Conservation (phyloP, 2,888 invertebrate genomes). For the Xylota sylvarum region DNA sequence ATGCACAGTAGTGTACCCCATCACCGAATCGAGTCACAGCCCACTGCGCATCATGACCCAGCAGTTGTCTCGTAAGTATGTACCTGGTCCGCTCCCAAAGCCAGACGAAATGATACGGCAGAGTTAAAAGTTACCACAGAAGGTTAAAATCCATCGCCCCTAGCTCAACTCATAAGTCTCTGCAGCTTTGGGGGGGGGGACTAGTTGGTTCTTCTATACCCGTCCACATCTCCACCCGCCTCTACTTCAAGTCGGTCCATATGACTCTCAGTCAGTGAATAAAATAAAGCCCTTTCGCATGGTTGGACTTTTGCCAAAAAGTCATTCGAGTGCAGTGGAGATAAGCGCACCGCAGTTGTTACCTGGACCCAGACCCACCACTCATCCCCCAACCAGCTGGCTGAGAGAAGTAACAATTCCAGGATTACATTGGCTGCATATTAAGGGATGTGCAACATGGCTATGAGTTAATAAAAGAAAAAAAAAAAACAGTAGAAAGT, state of each 20-base stretch:
- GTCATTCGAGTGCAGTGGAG: slow-evolving; percentile 69
- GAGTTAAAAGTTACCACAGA: slow-evolving; percentile 53
- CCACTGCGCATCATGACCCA: slow-evolving; percentile 23
- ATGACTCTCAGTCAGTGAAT: slow-evolving; percentile 34
- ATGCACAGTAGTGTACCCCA: slow-evolving; percentile 4
- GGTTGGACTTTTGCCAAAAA: slow-evolving; percentile 71
- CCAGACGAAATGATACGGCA: slow-evolving; percentile 21
- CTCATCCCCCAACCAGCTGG: slow-evolving; percentile 26
- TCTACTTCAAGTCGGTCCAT: slow-evolving; percentile 17
- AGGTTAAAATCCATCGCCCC: slow-evolving; percentile 47
- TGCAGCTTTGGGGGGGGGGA: not conserved
- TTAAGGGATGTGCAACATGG: slow-evolving; percentile 67
- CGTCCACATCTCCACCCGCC: not conserved
- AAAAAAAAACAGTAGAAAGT: slow-evolving; percentile 16
- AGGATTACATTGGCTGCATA: slow-evolving; percentile 72
- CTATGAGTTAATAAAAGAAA: slow-evolving; percentile 50
- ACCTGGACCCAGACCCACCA: slow-evolving; percentile 40
- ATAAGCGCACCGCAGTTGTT: slow-evolving; percentile 58
- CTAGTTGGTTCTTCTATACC: slow-evolving; percentile 1
- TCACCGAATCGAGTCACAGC: slow-evolving; percentile 2
- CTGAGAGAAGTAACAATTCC: slow-evolving; percentile 54
- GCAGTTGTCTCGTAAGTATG: slow-evolving; percentile 45
- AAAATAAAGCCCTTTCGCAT: slow-evolving; percentile 28
- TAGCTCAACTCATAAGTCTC: slow-evolving; percentile 50
- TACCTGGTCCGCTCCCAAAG: slow-evolving; percentile 45